Conservation (phyloP, 2,888 invertebrate genomes). For the Hymenopus coronatus region DNA sequence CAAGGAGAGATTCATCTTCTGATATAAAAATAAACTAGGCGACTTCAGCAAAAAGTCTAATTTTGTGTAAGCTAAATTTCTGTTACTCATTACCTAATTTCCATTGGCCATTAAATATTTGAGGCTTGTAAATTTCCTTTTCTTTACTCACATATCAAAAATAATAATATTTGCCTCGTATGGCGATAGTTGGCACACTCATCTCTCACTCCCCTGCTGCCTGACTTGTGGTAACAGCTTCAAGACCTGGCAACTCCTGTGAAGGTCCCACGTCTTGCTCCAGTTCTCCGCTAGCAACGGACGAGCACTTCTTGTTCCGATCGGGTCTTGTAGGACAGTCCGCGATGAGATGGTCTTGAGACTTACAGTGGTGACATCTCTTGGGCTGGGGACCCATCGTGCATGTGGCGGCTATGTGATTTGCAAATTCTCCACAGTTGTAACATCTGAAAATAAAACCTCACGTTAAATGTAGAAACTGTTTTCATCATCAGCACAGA, state of each 20-base stretch:
- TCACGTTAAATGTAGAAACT: not conserved
- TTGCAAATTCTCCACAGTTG: constrained; percentile 90
- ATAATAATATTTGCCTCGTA: not conserved
- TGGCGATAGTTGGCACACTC: no score
- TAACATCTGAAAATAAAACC: constrained; percentile 67
- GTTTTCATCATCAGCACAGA: no score
- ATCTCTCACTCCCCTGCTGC: not conserved
- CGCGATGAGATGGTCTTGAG: constrained; percentile 83
- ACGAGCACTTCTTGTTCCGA: constrained; percentile 21
- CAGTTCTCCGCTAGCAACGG: not conserved
- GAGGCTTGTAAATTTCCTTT: not conserved
- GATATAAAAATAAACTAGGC: not conserved
- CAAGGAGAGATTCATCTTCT: not conserved
- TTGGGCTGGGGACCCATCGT: constrained; percentile 85
- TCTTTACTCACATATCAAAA: not conserved
- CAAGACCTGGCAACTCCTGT: not conserved
- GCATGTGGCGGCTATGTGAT: constrained; percentile 90
- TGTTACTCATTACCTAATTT: not conserved
- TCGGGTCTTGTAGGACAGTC: constrained; percentile 71
- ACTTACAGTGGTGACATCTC: constrained; percentile 86
- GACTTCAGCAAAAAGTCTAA: not conserved
- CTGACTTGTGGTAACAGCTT: not conserved
- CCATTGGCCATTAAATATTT: not conserved
- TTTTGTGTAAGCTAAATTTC: not conserved
- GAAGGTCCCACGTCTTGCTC: not conserved